A percentile compares a stretch with the other conserved stretches of the same genome.
Evolutionary conservation across 2,888 invertebrate genomes (phyloP).

Genomic region (Caenorhabditis macrosperma): DNA sequence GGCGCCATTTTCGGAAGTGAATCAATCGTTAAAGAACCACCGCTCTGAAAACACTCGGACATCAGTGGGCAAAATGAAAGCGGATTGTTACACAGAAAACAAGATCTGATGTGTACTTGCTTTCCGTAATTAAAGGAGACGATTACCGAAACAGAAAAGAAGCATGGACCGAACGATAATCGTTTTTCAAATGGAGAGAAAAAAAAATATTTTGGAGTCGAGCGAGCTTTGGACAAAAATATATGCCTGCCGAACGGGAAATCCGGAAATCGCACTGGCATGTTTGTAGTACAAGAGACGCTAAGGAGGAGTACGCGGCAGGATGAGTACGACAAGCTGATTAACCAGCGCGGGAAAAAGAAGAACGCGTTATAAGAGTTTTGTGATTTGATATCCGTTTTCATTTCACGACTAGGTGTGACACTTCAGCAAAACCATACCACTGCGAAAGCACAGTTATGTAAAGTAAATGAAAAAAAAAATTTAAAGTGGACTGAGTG

Average conservation of each 20-base stretch:
- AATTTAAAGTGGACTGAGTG: too few relatives aligned
- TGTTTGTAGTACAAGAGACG: conserved; percentile 35
- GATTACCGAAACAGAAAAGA: too few relatives aligned
- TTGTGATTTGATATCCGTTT: too few relatives aligned
- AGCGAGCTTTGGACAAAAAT: too few relatives aligned
- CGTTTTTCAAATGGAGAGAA: too few relatives aligned
- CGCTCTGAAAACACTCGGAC: conserved; percentile 33
- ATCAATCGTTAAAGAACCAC: conserved; percentile 23
- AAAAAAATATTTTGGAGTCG: too few relatives aligned
- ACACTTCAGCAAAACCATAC: too few relatives aligned
- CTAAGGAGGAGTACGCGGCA: conserved; percentile 16
- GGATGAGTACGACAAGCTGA: conserved; percentile 52
- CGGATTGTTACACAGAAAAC: not conserved
- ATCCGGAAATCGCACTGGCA: conserved; percentile 42
- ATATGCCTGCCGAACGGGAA: conserved; percentile 10
- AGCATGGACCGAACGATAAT: too few relatives aligned
- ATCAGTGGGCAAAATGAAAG: not conserved
- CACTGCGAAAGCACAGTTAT: too few relatives aligned
- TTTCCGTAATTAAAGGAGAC: not conserved
- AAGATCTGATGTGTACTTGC: not conserved
- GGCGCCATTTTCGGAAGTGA: conserved; percentile 45
- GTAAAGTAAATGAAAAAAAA: too few relatives aligned
- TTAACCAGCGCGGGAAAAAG: conserved; percentile 27
- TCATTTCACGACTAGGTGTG: too few relatives aligned
- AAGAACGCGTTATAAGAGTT: not conserved